Conservation (phyloP, 2,113 vertebrate species). For the Orthonyx spaldingii region DNA sequence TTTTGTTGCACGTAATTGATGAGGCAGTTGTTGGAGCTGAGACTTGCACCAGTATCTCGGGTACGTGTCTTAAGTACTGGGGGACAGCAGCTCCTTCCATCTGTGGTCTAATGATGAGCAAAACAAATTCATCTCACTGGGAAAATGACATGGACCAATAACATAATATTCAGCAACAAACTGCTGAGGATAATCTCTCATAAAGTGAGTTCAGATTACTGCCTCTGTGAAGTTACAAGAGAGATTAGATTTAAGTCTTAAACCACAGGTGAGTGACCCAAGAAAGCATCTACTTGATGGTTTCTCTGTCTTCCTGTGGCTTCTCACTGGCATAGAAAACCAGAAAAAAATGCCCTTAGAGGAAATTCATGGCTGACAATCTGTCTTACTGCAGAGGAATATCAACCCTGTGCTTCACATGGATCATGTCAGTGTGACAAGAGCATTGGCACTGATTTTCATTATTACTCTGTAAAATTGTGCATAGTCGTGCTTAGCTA, state of each 20-base stretch:
- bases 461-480: not conserved
- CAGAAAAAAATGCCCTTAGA: not conserved
- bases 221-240: not conserved
- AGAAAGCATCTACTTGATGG: not conserved
- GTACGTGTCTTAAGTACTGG: not conserved
- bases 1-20: not conserved
- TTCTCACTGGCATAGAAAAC: not conserved
- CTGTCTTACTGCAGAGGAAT: not conserved
- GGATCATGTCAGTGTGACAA: not conserved
- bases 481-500: not conserved
- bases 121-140: not conserved
- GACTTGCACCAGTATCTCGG: not conserved
- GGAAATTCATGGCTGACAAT: not conserved
- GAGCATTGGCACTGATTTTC: not conserved
- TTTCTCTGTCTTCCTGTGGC: not conserved
- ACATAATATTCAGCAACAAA: not conserved
- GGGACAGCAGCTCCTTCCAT: not conserved
- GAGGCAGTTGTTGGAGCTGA: not conserved
- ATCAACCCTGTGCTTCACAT: not conserved
- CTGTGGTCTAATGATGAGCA: not conserved
- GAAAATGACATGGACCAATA: not conserved
- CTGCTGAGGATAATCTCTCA: not conserved
- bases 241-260: not conserved
- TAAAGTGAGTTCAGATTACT: not conserved
- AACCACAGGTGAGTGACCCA: not conserved